Conservation (phyloP, 35 echinoderm and acorn worm species). For the Ptychodera flava region DNA sequence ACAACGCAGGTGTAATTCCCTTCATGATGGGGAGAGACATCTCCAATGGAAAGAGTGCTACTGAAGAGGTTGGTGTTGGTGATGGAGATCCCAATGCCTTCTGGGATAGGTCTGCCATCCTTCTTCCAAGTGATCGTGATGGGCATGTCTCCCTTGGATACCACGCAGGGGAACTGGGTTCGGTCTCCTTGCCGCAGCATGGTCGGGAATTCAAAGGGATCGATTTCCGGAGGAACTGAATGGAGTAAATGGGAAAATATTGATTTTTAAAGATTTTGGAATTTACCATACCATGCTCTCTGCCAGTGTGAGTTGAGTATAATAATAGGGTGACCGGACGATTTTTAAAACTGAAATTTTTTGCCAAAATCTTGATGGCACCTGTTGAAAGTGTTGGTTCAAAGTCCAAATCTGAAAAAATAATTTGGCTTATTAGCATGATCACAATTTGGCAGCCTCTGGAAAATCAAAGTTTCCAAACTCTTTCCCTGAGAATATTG, state of each 20-base stretch:
- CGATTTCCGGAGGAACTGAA: slow-evolving; percentile 61
- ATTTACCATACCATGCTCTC: neutral
- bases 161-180: slow-evolving; percentile 57
- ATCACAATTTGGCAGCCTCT: no score
- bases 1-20: slow-evolving; percentile 91
- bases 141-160: slow-evolving; percentile 60
- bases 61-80: slow-evolving; percentile 2
- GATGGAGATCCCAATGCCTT: slow-evolving; percentile 38
- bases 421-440: no score
- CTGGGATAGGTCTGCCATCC: slow-evolving; percentile 64
- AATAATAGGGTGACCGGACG: no score
- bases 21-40: slow-evolving; percentile 70
- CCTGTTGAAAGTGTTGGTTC: no score
- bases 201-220: slow-evolving; percentile 2
- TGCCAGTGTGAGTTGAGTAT: no score
- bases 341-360: no score
- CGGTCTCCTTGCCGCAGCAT: slow-evolving; percentile 57
- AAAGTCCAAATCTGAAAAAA: no score
- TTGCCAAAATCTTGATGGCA: no score
- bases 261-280: neutral
- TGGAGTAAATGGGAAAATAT: neutral
- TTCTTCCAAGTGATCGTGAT: slow-evolving; percentile 87
- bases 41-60: slow-evolving; percentile 40
- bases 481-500: no score
- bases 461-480: no score